phyloP scores from a whole-genome alignment of 2,113 vertebrate species.

The Caranx melampygus region DNA sequence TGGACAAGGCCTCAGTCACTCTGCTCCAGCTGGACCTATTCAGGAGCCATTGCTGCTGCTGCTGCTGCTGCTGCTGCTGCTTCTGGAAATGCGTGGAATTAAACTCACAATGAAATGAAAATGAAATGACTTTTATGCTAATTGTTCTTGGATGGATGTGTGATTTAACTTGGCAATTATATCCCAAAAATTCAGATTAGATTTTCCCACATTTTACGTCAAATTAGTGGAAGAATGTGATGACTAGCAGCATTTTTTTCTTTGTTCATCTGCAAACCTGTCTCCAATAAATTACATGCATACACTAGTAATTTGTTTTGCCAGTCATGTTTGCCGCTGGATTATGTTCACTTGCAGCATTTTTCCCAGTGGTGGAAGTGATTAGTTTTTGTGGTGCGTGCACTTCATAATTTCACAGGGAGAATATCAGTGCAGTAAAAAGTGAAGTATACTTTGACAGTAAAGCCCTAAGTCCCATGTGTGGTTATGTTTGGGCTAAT shows the following conservation, averaged over 20 bases:
- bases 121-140: neutral
- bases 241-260: neutral
- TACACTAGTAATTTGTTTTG: neutral
- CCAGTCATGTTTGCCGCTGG: neutral
- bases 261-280: neutral
- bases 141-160: neutral
- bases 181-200: too few species aligned
- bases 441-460: too few species aligned
- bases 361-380: neutral
- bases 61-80: conserved; percentile 1
- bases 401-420: too few species aligned
- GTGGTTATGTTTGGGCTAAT: too few species aligned
- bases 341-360: neutral
- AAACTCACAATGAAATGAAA: neutral
- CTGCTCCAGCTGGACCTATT: neutral
- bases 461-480: too few species aligned
- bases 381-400: neutral
- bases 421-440: too few species aligned
- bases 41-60: neutral
- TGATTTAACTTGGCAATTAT: neutral
- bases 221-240: neutral
- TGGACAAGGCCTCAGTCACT: conserved; percentile 21
- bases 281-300: neutral
- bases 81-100: conserved; percentile 1
- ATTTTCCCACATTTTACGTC: neutral